Conservation (phyloP, 2,113 vertebrate species). For the Oostethus manadensis region DNA sequence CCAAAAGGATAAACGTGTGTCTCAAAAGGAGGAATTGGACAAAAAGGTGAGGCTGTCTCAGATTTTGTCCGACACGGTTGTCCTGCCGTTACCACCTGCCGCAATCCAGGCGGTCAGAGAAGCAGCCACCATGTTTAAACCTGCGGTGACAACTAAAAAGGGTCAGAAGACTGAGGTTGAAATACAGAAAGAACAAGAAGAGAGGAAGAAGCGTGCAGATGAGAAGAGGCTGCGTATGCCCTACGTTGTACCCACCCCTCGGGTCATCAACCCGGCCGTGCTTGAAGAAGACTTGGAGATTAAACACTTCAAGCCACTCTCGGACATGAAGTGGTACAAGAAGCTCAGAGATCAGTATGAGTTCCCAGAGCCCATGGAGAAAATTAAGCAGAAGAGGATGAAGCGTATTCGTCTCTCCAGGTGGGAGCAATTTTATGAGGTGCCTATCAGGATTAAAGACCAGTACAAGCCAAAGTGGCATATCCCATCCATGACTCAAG, state of each 20-base stretch:
- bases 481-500: slow-evolving; percentile 84
- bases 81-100: slow-evolving; percentile 79
- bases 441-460: slow-evolving; percentile 90
- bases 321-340: slow-evolving; percentile 99
- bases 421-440: slow-evolving; percentile 97
- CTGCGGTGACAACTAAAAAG: slow-evolving; percentile 86
- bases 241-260: slow-evolving; percentile 84
- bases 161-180: slow-evolving; percentile 84
- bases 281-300: slow-evolving; percentile 88
- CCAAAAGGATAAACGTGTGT: slow-evolving; percentile 74
- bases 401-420: slow-evolving; percentile 95
- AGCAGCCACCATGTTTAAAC: slow-evolving; percentile 89
- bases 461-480: slow-evolving; percentile 93
- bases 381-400: slow-evolving; percentile 84
- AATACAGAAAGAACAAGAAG: slow-evolving; percentile 78
- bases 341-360: slow-evolving; percentile 93
- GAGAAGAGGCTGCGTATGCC: slow-evolving; percentile 92
- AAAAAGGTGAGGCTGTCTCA: slow-evolving; percentile 91
- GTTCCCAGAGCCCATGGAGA: slow-evolving; percentile 93
- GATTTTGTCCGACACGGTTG: slow-evolving; percentile 82
- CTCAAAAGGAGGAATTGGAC: slow-evolving; percentile 80
- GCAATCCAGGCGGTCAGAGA: slow-evolving; percentile 91
- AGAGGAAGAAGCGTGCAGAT: slow-evolving; percentile 81
- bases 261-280: slow-evolving; percentile 66
- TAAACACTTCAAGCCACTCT: slow-evolving; percentile 90